Evolutionary conservation across 2,113 vertebrate genomes (phyloP).

Genomic region (Catharus bicknelli): DNA sequence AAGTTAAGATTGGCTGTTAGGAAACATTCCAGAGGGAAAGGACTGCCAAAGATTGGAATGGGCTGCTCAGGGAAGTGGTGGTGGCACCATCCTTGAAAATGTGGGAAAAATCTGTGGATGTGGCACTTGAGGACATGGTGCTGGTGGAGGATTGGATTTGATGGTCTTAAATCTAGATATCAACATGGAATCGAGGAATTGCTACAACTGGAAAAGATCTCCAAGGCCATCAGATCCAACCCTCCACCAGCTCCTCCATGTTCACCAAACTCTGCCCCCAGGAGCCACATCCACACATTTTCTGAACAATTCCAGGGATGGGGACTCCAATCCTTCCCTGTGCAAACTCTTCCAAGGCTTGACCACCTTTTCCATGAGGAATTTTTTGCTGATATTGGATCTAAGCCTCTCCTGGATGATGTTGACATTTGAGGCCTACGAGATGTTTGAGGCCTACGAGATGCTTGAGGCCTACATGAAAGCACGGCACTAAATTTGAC

Average conservation of each 20-base stretch:
- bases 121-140: neutral
- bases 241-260: neutral
- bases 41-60: accelerated
- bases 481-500: accelerated
- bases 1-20: neutral
- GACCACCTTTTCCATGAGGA: neutral
- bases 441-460: too few relatives aligned
- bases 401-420: neutral
- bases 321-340: neutral
- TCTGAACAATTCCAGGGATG: neutral
- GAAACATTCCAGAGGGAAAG: neutral
- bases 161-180: neutral
- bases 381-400: too few relatives aligned
- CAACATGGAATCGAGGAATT: neutral
- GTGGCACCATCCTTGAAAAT: neutral
- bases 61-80: neutral
- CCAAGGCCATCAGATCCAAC: neutral
- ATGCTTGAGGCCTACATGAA: neutral
- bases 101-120: accelerated
- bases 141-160: neutral
- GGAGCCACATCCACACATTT: neutral
- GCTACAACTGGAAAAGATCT: neutral
- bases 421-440: neutral
- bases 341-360: neutral
- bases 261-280: neutral